Percentiles rank a stretch among this genome's conserved stretches.
Evolutionary conservation across 2,113 vertebrate species (phyloP).

Genomic region (Falco punctatus): DNA sequence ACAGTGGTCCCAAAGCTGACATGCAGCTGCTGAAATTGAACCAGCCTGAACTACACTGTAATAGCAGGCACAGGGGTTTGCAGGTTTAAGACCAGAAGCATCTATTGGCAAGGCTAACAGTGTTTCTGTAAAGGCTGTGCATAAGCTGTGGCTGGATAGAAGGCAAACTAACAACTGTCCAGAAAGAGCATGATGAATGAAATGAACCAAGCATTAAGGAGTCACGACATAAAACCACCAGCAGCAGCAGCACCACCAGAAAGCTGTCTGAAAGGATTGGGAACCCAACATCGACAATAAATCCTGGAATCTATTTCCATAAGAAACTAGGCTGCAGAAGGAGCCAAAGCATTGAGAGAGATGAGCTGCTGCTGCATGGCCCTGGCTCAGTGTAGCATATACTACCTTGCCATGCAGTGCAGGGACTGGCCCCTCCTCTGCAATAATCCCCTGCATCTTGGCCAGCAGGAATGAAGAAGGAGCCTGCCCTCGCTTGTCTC

Average conservation of each 20-base stretch:
- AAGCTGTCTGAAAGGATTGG: neutral
- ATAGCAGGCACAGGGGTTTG: neutral
- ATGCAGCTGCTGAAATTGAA: neutral
- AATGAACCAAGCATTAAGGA: neutral
- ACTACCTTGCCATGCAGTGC: neutral
- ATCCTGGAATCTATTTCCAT: neutral
- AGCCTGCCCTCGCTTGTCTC: neutral
- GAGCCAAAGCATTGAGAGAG: neutral
- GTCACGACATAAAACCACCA: neutral
- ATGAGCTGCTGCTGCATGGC: neutral
- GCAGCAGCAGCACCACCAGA: neutral
- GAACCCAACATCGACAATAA: neutral
- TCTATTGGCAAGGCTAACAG: neutral
- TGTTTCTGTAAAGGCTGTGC: neutral
- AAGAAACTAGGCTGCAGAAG: neutral
- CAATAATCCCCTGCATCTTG: neutral
- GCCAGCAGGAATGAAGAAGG: fast-evolving
- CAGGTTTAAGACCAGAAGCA: neutral
- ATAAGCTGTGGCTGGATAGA: neutral
- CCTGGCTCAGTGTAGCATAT: neutral
- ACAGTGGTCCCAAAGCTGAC: fast-evolving
- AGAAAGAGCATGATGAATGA: neutral
- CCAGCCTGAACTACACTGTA: neutral
- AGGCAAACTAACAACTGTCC: neutral
- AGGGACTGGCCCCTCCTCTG: neutral